phyloP scores from a whole-genome alignment of 2,113 vertebrate genomes.

The Calyptomena viridis region DNA sequence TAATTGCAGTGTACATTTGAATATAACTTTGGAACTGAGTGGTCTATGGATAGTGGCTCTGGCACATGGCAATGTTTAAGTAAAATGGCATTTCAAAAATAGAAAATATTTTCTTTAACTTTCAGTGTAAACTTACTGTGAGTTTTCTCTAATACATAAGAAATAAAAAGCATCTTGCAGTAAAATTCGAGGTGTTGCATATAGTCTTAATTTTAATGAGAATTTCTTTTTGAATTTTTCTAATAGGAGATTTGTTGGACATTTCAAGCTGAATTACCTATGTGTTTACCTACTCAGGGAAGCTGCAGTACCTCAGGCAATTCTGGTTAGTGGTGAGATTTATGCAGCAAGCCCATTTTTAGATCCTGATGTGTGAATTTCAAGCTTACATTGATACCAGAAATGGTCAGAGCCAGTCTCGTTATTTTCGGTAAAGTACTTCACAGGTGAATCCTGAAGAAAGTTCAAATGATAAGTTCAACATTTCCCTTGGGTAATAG shows the following conservation, averaged over 20 bases:
- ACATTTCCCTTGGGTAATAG: background rate
- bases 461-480: background rate
- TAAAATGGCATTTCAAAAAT: background rate
- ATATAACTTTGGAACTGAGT: background rate
- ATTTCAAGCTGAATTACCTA: background rate
- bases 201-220: background rate
- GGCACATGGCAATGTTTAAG: background rate
- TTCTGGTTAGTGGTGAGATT: background rate
- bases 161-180: background rate
- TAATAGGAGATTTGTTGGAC: background rate
- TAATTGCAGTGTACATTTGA: background rate
- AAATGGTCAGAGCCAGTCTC: background rate
- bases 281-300: background rate
- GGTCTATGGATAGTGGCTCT: accelerated
- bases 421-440: background rate
- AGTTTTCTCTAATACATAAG: background rate
- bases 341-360: background rate
- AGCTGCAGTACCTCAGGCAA: background rate
- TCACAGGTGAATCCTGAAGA: background rate
- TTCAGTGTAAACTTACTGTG: background rate
- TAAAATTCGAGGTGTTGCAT: background rate
- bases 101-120: background rate
- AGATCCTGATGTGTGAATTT: background rate
- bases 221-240: background rate
- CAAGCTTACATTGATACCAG: background rate